Evolutionary conservation across 2,113 vertebrate genomes (phyloP).

Genomic region (Lagopus leucura): DNA sequence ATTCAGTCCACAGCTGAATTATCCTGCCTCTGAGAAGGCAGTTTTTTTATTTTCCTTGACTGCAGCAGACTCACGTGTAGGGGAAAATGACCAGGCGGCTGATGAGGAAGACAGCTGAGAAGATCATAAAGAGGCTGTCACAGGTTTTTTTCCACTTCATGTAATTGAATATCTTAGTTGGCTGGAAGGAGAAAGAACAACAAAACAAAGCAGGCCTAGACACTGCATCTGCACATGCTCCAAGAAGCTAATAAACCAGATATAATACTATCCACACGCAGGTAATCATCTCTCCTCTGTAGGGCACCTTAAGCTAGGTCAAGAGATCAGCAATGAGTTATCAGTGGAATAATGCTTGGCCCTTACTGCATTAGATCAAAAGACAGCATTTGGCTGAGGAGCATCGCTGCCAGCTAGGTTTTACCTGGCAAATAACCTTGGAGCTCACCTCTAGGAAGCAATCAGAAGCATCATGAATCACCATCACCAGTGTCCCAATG

Average conservation of each 20-base stretch:
- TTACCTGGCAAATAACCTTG: not conserved
- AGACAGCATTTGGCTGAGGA: not conserved
- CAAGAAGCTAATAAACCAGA: not conserved
- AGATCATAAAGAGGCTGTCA: constrained; percentile 84
- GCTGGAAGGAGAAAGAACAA: constrained; percentile 73
- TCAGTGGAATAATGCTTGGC: not conserved
- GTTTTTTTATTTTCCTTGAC: not conserved
- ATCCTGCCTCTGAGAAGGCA: not conserved
- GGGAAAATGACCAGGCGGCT: constrained; percentile 87
- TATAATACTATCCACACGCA: not conserved
- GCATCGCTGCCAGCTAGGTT: not conserved
- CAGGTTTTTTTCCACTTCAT: constrained; percentile 84
- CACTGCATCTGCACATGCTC: not conserved
- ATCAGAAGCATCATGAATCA: constrained; percentile 89
- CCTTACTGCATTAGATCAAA: not conserved
- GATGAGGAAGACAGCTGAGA: constrained; percentile 84
- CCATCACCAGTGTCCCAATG: constrained; percentile 88
- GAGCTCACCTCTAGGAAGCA: constrained; percentile 87
- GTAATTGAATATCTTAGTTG: constrained; percentile 90
- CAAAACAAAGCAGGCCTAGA: not conserved
- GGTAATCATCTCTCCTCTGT: not conserved
- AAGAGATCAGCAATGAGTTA: not conserved
- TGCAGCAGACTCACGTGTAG: constrained; percentile 78
- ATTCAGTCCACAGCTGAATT: not conserved
- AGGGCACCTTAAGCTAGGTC: not conserved